A percentile compares a stretch with the other conserved stretches of the same genome.
phyloP scores from a whole-genome alignment of 2,888 invertebrate species.

The Chymomyza amoena region DNA sequence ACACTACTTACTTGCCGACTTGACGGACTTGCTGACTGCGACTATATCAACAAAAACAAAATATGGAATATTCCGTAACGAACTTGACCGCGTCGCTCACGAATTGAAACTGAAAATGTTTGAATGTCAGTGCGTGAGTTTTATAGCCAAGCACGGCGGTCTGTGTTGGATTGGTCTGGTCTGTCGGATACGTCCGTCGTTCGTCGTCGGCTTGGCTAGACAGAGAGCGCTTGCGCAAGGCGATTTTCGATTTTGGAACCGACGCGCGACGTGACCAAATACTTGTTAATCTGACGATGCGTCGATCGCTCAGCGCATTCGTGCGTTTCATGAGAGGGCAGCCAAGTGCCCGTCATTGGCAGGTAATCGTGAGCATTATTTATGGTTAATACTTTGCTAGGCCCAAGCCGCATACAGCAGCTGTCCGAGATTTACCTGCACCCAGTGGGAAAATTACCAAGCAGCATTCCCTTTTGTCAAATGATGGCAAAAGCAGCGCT shows the following conservation, averaged over 20 bases:
- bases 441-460: not conserved
- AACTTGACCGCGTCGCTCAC: conserved; percentile 44
- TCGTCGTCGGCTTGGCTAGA: not conserved
- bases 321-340: conserved; percentile 26
- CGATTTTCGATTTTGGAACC: conserved; percentile 14
- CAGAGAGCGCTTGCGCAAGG: not conserved
- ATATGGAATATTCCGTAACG: conserved; percentile 14
- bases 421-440: not conserved
- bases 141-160: conserved; percentile 46
- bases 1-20: conserved; percentile 14
- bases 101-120: conserved; percentile 56
- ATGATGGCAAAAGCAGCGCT: too few species aligned
- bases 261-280: conserved; percentile 51
- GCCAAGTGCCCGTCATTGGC: not conserved
- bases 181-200: not conserved
- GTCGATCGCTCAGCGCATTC: not conserved
- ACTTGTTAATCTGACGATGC: conserved; percentile 22
- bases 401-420: not conserved
- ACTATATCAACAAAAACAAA: not conserved
- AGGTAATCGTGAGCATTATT: not conserved
- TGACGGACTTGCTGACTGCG: not conserved
- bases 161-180: not conserved
- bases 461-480: not conserved
- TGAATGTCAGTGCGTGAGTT: conserved; percentile 37
- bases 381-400: not conserved